Evolutionary conservation across 2,113 vertebrate genomes (phyloP), one percentile per base, ranked within the genome.

Genomic region (Garra rufa): DNA sequence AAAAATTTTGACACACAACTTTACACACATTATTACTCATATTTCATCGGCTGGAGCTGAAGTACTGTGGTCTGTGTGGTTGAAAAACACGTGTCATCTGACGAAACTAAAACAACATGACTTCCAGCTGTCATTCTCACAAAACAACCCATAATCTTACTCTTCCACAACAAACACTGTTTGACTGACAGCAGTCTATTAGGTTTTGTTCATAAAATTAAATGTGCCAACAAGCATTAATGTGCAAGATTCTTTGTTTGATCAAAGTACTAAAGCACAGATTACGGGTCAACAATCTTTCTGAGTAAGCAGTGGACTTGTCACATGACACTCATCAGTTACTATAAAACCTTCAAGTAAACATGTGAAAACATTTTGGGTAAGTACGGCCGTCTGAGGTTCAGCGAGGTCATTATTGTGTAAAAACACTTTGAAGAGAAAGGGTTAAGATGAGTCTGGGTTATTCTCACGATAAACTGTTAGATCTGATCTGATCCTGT

Each of bases 341-440:
- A 81, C 2, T 61, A 10, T 83, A 81, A 87, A 87, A 82, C 76
- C 74, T 52, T 28, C 48, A 55, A 19, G 48, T 70, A 86, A 86
- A 77, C 63, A 70, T 26, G 11, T 24, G 46, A 3, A 73, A 46
- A 26, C n/a, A 7, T 44, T 71, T 71, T n/a, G 21, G 38, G 67
- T n/a, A 10, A 43, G 13, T 9, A 7, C 24, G 6, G 34, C 69
- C 21, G 6, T 70, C 21, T 44, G 74, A 76, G 28, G 74, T 59
- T 44, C 24, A 78, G 8, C 3, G 24, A 17, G 55, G 59, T 59
- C 55, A 59, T 26, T 46, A 26, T 26, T 9, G 11, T 57, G 3
- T n/a, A 57, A 57, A 57, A 57, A 70, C 67, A n/a, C 19, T 24
- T 46, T 3, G n/a, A 8, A 24, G 5, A 24, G n/a, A 73, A 73